These are phyloP conservation scores for Forpus xanthops DNA, from an alignment of 2,797 vertebrate species.

Conservation along the genomic window DNA sequence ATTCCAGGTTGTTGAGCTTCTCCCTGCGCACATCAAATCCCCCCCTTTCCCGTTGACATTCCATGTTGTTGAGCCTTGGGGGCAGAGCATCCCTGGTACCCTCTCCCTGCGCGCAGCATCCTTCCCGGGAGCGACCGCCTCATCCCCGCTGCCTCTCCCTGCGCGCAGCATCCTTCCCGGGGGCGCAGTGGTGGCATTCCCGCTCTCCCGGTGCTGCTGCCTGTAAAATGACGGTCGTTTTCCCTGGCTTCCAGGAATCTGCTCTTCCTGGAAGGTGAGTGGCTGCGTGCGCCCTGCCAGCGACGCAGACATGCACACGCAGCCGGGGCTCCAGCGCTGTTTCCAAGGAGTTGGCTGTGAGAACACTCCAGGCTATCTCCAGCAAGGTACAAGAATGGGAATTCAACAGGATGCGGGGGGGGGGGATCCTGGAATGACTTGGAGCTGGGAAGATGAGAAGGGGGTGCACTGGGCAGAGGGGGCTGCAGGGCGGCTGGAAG, in stretches of 20 bases:
- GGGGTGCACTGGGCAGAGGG: background rate
- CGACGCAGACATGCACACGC: conserved; percentile 75
- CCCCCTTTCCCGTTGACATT: background rate
- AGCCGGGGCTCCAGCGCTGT: conserved; percentile 74
- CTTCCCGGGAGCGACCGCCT: too few relatives aligned
- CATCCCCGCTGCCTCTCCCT: too few relatives aligned
- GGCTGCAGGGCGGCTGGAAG: background rate
- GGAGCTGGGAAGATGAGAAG: background rate
- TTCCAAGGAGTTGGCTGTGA: conserved; percentile 77
- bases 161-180: too few relatives aligned
- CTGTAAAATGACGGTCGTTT: conserved; percentile 75
- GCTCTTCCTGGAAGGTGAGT: conserved; percentile 81
- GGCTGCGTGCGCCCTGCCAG: conserved; percentile 77
- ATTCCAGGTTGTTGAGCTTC: background rate
- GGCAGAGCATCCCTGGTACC: background rate
- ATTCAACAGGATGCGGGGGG: conserved; percentile 59
- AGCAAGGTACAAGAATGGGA: conserved; percentile 76
- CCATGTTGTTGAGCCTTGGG: background rate
- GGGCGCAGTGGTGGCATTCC: background rate
- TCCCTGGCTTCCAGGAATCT: conserved; percentile 80
- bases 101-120: background rate
- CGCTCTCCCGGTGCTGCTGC: conserved; percentile 62
- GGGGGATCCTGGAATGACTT: conserved; percentile 54
- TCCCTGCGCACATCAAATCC: background rate
- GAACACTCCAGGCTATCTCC: conserved; percentile 75